A percentile compares a stretch with the other conserved stretches of the same genome.
Conservation (phyloP, 2,113 vertebrate species). For the Glareola pratincola region DNA sequence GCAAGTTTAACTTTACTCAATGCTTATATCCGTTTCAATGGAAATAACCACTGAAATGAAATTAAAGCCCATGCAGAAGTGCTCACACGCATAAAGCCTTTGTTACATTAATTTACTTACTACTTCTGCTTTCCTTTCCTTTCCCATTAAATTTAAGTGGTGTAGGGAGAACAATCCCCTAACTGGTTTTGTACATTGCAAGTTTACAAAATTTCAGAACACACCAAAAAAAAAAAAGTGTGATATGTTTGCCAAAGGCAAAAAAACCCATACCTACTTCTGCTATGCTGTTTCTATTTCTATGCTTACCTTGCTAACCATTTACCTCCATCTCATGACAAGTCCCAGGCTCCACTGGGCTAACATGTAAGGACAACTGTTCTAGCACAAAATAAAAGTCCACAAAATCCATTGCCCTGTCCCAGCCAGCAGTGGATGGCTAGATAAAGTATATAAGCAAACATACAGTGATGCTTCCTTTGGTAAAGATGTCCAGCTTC, state of each 20-base stretch:
- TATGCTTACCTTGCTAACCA: not conserved
- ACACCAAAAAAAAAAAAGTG: too few species aligned
- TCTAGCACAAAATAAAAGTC: not conserved
- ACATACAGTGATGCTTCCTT: not conserved
- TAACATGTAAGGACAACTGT: fast-evolving
- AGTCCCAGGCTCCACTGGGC: not conserved
- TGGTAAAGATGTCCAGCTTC: not conserved
- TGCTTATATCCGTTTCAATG: not conserved
- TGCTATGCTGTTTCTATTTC: not conserved
- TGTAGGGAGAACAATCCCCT: not conserved
- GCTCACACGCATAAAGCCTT: not conserved
- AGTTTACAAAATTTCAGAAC: not conserved
- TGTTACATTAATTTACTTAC: not conserved
- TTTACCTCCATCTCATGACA: not conserved
- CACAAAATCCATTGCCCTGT: not conserved
- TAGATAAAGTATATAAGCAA: not conserved
- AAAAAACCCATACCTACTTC: not conserved
- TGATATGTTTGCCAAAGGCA: not conserved
- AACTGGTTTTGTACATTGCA: not conserved
- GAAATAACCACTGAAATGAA: not conserved
- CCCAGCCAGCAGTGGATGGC: not conserved
- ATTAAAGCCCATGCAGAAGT: constrained; percentile 1
- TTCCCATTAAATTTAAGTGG: not conserved
- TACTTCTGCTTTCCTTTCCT: not conserved
- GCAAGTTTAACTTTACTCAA: constrained; percentile 10